phyloP scores from a whole-genome alignment of 2,113 vertebrate species.

The Cathartes aura region DNA sequence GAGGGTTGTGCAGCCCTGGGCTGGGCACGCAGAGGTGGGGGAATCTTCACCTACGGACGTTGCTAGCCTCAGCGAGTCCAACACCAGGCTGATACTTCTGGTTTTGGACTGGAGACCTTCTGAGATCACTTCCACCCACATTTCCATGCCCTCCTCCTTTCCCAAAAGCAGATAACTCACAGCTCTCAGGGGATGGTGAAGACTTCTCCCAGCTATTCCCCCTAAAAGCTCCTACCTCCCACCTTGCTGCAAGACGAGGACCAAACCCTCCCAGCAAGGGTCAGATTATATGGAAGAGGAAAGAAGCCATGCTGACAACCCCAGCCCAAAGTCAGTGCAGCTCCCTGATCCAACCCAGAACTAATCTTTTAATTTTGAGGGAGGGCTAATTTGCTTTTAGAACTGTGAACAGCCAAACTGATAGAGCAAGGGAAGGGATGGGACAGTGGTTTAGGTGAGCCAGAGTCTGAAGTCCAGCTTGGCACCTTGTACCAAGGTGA shows the following conservation, averaged over 20 bases:
- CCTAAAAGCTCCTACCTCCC: background rate
- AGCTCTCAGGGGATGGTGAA: background rate
- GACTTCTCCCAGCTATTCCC: background rate
- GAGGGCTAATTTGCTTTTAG: background rate
- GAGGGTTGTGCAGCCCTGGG: background rate
- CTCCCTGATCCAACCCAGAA: background rate
- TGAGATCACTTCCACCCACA: fast-evolving
- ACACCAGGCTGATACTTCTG: too few relatives aligned
- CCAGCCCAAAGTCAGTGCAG: background rate
- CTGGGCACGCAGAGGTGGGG: background rate
- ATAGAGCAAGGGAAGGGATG: background rate
- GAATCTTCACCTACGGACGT: fast-evolving
- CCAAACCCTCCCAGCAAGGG: background rate
- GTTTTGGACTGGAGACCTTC: background rate
- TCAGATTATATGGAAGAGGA: background rate
- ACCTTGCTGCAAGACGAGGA: background rate
- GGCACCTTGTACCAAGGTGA: background rate
- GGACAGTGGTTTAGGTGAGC: background rate
- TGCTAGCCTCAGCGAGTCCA: background rate
- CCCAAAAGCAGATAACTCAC: background rate
- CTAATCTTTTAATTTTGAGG: too few relatives aligned
- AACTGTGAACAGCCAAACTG: background rate
- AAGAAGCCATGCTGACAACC: background rate
- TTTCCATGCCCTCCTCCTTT: background rate
- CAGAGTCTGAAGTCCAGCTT: background rate